Evolutionary conservation across 2,113 vertebrate genomes (phyloP).

Genomic region (Rhinichthys klamathensis): DNA sequence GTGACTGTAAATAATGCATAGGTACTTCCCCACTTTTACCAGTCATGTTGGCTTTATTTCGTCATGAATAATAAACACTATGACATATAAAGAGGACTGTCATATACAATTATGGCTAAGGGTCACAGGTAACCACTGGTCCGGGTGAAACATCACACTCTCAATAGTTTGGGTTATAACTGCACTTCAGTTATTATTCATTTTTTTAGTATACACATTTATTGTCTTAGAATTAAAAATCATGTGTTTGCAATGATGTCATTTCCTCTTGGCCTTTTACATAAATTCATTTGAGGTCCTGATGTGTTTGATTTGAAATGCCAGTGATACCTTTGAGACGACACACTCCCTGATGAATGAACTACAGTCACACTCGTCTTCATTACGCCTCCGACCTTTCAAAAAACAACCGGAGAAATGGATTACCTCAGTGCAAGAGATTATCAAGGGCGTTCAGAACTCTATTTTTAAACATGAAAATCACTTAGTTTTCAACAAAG

Average conservation of each 20-base stretch:
- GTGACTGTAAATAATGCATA: neutral
- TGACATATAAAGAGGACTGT: neutral
- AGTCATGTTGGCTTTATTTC: neutral
- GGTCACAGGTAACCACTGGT: too few relatives aligned
- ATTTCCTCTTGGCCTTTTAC: constrained; percentile 50
- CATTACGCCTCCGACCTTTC: constrained; percentile 69
- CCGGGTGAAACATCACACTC: neutral
- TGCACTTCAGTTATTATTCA: too few relatives aligned
- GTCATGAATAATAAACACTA: constrained; percentile 6
- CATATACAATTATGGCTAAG: neutral
- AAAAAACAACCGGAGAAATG: constrained; percentile 49
- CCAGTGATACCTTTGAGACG: constrained; percentile 54
- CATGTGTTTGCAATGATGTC: constrained; percentile 38
- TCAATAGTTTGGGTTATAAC: neutral
- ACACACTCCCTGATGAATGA: constrained; percentile 59
- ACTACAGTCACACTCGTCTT: constrained; percentile 59
- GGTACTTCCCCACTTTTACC: neutral
- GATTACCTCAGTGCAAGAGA: constrained; percentile 45
- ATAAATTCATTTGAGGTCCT: constrained; percentile 45
- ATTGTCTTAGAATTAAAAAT: neutral
- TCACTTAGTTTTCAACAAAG: constrained; percentile 34
- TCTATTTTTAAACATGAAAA: constrained; percentile 65
- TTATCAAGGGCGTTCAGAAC: constrained; percentile 63
- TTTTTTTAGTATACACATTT: neutral
- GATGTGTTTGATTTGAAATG: constrained; percentile 66